A percentile compares a stretch with the other conserved stretches of the same genome.
Evolutionary conservation across 1,140 invertebrate genomes (phyloP).

Genomic region (Solenopsis fugax): DNA sequence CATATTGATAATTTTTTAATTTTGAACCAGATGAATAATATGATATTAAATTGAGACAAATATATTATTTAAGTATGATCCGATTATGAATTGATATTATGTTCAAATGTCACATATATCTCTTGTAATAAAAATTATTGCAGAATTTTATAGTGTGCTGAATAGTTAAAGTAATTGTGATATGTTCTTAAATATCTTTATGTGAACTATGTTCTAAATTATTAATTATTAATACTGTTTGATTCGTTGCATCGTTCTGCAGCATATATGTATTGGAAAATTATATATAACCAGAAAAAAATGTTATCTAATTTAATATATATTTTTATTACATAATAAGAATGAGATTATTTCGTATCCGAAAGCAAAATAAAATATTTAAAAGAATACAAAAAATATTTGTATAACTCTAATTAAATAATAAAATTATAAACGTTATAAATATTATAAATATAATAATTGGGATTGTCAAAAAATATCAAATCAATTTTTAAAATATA

Average conservation of each 20-base stretch:
- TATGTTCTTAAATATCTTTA: background rate
- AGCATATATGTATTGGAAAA: background rate
- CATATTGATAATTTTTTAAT: background rate
- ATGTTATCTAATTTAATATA: background rate
- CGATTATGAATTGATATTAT: background rate
- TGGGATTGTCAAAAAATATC: background rate
- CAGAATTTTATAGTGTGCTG: background rate
- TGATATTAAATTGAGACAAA: background rate
- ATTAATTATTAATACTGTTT: background rate
- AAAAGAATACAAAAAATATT: background rate
- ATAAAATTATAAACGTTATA: background rate
- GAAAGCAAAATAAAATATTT: background rate
- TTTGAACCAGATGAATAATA: background rate
- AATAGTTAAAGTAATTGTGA: background rate
- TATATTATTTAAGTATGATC: background rate
- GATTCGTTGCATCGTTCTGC: too few relatives aligned
- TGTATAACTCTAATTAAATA: background rate
- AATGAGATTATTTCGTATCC: background rate
- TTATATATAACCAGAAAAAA: background rate
- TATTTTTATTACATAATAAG: background rate
- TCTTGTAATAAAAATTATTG: background rate
- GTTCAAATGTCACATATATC: background rate
- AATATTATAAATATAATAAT: background rate
- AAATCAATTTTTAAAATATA: slow-evolving; percentile 2
- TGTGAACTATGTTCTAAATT: background rate